These are phyloP conservation scores for Trachymyrmex cornetzi DNA, from an alignment of 1,140 invertebrate species.

Conservation along the genomic window DNA sequence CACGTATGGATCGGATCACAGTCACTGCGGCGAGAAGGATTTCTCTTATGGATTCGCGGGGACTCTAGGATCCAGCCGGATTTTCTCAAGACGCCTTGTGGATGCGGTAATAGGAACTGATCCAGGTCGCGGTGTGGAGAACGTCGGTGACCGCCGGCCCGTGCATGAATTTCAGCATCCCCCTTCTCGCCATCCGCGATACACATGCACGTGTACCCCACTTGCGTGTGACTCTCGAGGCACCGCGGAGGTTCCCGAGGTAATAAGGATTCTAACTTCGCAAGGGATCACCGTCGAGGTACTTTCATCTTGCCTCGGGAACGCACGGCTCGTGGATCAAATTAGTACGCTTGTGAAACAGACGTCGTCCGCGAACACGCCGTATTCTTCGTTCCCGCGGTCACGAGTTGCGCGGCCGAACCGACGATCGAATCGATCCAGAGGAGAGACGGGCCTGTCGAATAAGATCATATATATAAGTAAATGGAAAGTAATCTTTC, in stretches of 20 bases:
- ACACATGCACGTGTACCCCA: conserved; percentile 74
- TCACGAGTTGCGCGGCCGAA: background rate
- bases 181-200: conserved; percentile 69
- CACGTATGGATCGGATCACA: background rate
- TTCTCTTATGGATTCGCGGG: background rate
- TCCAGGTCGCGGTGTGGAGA: conserved; percentile 79
- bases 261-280: conserved; percentile 50
- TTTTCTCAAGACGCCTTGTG: conserved; percentile 56
- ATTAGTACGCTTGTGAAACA: conserved; percentile 43
- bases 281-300: conserved; percentile 61
- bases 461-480: background rate
- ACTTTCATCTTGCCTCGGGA: conserved; percentile 73
- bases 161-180: conserved; percentile 75
- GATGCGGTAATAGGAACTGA: conserved; percentile 78
- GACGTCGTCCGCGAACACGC: conserved; percentile 9
- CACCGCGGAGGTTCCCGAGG: conserved; percentile 59
- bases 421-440: background rate
- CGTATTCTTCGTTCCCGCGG: conserved; percentile 31
- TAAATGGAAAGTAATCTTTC: background rate
- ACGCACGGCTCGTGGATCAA: conserved; percentile 22
- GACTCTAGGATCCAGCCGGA: conserved; percentile 4
- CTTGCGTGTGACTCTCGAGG: conserved; percentile 68
- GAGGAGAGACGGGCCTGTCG: background rate
- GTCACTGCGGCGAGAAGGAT: background rate
- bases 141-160: conserved; percentile 77